A percentile compares a stretch with the other conserved stretches of the same genome.
Evolutionary conservation across 2,113 vertebrate genomes (phyloP).

Genomic region (Synodontis membranacea): DNA sequence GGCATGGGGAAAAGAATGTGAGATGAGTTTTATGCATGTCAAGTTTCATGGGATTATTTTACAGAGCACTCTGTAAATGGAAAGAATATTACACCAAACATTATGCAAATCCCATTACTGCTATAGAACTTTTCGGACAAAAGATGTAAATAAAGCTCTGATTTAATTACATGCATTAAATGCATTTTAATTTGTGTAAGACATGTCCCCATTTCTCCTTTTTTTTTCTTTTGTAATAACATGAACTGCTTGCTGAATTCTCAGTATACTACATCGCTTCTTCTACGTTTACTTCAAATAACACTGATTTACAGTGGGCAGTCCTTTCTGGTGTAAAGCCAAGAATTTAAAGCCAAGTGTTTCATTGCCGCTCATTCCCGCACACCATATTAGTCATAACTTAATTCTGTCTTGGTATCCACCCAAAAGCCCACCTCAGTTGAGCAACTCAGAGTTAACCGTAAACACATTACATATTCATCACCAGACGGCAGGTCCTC

Average conservation of each 20-base stretch:
- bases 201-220: not conserved
- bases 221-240: not conserved
- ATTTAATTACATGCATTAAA: not conserved
- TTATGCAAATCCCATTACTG: not conserved
- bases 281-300: not conserved
- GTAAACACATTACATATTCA: conserved; percentile 60
- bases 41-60: conserved; percentile 31
- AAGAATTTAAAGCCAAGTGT: not conserved
- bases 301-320: not conserved
- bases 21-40: conserved; percentile 23
- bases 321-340: not conserved
- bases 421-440: conserved; percentile 22
- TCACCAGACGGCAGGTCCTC: conserved; percentile 74
- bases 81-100: not conserved
- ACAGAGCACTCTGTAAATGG: not conserved
- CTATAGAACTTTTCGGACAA: not conserved
- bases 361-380: not conserved
- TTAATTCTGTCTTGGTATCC: conserved; percentile 19
- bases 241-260: not conserved
- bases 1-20: conserved; percentile 52
- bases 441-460: conserved; percentile 57
- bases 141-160: not conserved
- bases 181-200: not conserved
- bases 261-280: not conserved
- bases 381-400: conserved; percentile 24